Evolutionary conservation across 2,113 vertebrate genomes (phyloP), one percentile per base, ranked within the genome.

Genomic region (Saccopteryx bilineata): DNA sequence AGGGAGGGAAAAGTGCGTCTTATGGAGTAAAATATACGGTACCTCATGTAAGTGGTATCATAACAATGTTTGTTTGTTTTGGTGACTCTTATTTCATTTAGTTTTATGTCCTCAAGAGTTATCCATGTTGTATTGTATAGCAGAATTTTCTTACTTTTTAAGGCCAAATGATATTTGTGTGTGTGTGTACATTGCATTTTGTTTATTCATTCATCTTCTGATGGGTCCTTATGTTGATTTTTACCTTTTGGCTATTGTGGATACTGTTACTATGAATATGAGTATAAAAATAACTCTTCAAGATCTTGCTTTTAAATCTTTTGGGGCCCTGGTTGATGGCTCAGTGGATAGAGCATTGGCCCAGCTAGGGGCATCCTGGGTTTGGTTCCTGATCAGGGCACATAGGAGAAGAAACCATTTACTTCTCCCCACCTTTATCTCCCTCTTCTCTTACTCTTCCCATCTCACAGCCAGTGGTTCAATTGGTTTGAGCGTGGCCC

Each of bases 281-380:
- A 60, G 12, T 78, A 65, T 79, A 31, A 2, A 72, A 13, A 74
- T 78, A 31, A 68, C 13, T 86, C 74, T 86, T 90, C 0, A 14
- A 86, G 91, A 52, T 4, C 14, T 24, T 72, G 23, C 14, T 86
- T 95, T 80, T n/a, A 92, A 15, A 79, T 95, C 14, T 88, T 83
- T 61, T 72, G 5, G 3, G 39, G 39, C 39, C 39, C 39, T 39
- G 39, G 39, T 3, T 39, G 39, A 39, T 39, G 39, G 39, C 39
- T 39, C 39, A 39, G 39, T 39, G 39, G 39, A 39, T 39, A 39
- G 39, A 39, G 39, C 39, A 39, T 39, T 39, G 39, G 39, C 39
- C 39, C 39, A 39, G 39, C 39, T 39, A 39, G 39, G 39, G 2
- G 39, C 39, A 39, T 39, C 39, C 39, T 39, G 39, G 39, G 39